Evolutionary conservation across 2,113 vertebrate species (phyloP), one percentile per base, ranked within the genome.

Genomic region (Rostratula benghalensis): DNA sequence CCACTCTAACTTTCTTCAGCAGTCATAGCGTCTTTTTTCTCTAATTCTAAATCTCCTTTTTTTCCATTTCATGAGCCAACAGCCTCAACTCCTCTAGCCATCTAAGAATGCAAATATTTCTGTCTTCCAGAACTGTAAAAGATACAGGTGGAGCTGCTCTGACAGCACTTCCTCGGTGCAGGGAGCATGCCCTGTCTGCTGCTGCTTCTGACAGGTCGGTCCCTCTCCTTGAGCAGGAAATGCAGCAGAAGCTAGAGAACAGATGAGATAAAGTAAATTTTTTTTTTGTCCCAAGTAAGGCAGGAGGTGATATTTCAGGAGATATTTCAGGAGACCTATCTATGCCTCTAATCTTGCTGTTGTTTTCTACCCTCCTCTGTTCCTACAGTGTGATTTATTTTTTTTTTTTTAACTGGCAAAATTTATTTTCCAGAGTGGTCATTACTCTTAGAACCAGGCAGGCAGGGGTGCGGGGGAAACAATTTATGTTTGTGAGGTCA

Each of bases 121-220:
- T 79, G 31, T 82, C 41, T 93, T 79, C 61, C 82, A 54, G 68
- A 86, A 64, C 37, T 71, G 48, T 63, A 53, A 78, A 57, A 88
- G 63, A 16, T 41, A 37, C 41, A 95, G 87, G 90, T 90, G 85
- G 79, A 86, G 68, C 51, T 95, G 89, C 90, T 82, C 56, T 86
- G 64, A 88, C 86, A 61, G 27, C 79, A 80, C 25, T 94, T 81
- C 61, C 30, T 75, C 4, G 0, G 20, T 69, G 70, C 41, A 83
- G 41, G 8, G 37, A 61, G 20, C 4, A 1, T 31, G 15, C 2
- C 7, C 78, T 73, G 28, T 57, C 84, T 87, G 0, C 63, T 64
- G 56, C 80, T 79, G 50, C 57, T 83, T 3, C 0, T 60, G 48
- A 21, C 67, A 13, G 43, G 35, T 48, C 1, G 0, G 39, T 67